Evolutionary conservation across 2,797 vertebrate species (phyloP), one percentile per base, ranked within the genome.

Genomic region (Balearica regulorum): DNA sequence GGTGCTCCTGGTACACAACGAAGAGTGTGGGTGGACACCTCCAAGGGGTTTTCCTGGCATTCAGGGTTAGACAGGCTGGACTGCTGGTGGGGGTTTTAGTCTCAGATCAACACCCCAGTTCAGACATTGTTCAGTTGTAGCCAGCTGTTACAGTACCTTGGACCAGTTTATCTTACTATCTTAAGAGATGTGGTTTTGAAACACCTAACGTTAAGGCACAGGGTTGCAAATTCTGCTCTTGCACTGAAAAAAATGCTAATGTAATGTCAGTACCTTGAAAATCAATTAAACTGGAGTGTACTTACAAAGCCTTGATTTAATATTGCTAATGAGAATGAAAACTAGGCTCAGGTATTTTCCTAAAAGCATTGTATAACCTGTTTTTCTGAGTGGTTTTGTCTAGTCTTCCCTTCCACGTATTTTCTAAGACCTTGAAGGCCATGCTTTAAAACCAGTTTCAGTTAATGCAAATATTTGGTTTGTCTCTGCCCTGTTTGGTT

Each of bases 401-500:
- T 82, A 53, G 35, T 71, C 61, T 83, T 89, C 29, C 18, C 11
- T 76, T 68, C 39, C 16, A 8, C 39, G 22, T 94, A 31, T 94
- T 96, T 92, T 92, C 22, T 58, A 54, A 9, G 35, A 28, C 65
- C 75, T 93, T 83, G 81, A 81, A 89, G 57, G 41, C 2, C 10
- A 53, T 75, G 65, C 76, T 95, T 94, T 92, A 87, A 92, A 83
- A 49, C 49, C 35, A 11, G 3, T 89, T 92, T 83, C 82, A 26
- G 57, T 92, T 85, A 94, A 92, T 91, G 87, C 79, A 95, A 96
- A 96, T 96, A 94, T 96, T 97, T 96, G 69, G 33, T 26, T 95
- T 96, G 89, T 95, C 89, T 95, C 96, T 94, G 92, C 96, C 94
- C 92, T 96, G 87, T 92, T 96, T 89, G 66, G 79, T 90, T 94